These are phyloP conservation scores for Hippolais icterina DNA, from an alignment of 2,113 vertebrate genomes.

Conservation along the genomic window DNA sequence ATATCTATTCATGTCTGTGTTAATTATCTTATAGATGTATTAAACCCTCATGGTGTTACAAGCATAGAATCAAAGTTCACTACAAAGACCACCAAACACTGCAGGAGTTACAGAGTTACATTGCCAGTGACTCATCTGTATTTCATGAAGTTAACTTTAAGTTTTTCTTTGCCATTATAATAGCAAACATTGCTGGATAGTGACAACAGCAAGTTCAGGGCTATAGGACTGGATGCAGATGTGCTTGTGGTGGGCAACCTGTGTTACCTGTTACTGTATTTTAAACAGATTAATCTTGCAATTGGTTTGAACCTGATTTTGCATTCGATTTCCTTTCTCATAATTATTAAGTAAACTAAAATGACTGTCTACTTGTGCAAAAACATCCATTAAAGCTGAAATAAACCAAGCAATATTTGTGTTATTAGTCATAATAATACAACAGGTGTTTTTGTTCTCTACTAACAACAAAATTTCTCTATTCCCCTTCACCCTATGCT, in stretches of 20 bases:
- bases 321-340: neutral
- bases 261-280: neutral
- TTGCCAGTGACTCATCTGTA: neutral
- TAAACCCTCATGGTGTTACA: neutral
- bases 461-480: neutral
- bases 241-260: neutral
- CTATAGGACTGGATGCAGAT: neutral
- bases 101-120: accelerated
- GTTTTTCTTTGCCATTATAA: neutral
- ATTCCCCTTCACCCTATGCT: neutral
- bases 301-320: neutral
- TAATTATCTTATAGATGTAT: neutral
- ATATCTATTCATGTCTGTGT: neutral
- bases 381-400: neutral
- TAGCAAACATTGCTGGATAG: neutral
- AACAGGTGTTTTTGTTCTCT: neutral
- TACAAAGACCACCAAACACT: neutral
- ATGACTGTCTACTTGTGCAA: neutral
- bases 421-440: neutral
- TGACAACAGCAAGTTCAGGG: neutral
- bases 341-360: neutral
- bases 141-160: neutral
- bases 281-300: neutral
- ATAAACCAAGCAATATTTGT: neutral
- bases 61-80: neutral